These are phyloP conservation scores for Mohoua ochrocephala DNA, from an alignment of 2,113 vertebrate species.

Conservation along the genomic window DNA sequence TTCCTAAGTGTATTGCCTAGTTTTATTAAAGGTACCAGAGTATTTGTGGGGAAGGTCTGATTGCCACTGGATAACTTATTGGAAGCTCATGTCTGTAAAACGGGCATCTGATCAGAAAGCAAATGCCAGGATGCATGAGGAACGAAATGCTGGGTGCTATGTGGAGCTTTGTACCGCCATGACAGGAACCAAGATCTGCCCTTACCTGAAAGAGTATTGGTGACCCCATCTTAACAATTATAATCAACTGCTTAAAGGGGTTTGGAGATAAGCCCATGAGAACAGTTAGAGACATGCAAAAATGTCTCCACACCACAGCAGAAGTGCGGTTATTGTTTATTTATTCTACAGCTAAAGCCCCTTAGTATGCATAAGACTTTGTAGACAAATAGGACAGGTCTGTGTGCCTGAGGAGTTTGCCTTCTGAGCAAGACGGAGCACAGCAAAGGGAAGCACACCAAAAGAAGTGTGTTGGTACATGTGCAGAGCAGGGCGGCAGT, in stretches of 20 bases:
- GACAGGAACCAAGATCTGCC: neutral
- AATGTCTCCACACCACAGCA: neutral
- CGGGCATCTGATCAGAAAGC: neutral
- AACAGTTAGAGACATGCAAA: constrained; percentile 41
- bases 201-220: neutral
- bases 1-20: neutral
- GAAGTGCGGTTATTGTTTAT: constrained; percentile 3
- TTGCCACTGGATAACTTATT: neutral
- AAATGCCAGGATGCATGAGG: neutral
- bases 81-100: neutral
- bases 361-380: neutral
- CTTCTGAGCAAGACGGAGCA: constrained; percentile 2
- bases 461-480: neutral
- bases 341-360: constrained; percentile 2
- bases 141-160: neutral
- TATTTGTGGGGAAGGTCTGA: neutral
- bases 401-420: constrained; percentile 39
- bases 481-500: neutral
- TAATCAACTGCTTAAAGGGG: neutral
- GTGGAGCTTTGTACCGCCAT: neutral
- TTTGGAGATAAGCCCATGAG: constrained; percentile 21
- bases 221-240: neutral
- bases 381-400: constrained; percentile 28
- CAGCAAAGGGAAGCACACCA: neutral
- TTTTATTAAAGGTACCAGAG: neutral